Conservation (phyloP, 2,113 vertebrate species). For the Silurus meridionalis region DNA sequence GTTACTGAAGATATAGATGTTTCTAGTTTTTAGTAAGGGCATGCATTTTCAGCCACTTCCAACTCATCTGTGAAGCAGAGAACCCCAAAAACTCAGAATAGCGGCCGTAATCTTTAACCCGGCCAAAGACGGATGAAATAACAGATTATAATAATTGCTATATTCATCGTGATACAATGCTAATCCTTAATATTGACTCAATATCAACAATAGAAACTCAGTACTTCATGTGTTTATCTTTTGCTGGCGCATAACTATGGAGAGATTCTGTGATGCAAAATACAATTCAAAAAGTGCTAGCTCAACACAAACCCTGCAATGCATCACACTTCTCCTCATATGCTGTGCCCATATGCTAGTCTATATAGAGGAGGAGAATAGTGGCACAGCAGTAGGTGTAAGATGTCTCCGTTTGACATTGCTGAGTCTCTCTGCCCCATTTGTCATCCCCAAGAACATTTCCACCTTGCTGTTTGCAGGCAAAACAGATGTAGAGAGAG, state of each 20-base stretch:
- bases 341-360: slow-evolving; percentile 19
- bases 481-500: slow-evolving; percentile 54
- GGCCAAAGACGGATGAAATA: not conserved
- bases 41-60: not conserved
- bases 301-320: slow-evolving; percentile 12
- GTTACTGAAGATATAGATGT: not conserved
- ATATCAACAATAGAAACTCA: not conserved
- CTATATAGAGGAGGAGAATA: not conserved
- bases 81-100: not conserved
- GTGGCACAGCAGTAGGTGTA: slow-evolving; percentile 3
- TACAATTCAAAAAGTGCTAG: not conserved
- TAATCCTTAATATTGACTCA: not conserved
- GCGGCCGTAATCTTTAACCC: not conserved
- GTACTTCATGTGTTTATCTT: not conserved
- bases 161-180: no score
- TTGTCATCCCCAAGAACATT: slow-evolving; percentile 46
- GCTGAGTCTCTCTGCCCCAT: slow-evolving; percentile 20
- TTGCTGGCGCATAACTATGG: not conserved
- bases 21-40: not conserved
- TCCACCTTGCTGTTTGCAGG: slow-evolving; percentile 53
- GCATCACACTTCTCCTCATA: slow-evolving; percentile 9
- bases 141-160: not conserved
- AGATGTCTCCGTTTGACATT: slow-evolving; percentile 43
- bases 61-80: not conserved
- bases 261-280: not conserved